Percentiles rank a stretch among this genome's conserved stretches.
Conservation (phyloP, 2,888 invertebrate species). For the Biston stratarius region DNA sequence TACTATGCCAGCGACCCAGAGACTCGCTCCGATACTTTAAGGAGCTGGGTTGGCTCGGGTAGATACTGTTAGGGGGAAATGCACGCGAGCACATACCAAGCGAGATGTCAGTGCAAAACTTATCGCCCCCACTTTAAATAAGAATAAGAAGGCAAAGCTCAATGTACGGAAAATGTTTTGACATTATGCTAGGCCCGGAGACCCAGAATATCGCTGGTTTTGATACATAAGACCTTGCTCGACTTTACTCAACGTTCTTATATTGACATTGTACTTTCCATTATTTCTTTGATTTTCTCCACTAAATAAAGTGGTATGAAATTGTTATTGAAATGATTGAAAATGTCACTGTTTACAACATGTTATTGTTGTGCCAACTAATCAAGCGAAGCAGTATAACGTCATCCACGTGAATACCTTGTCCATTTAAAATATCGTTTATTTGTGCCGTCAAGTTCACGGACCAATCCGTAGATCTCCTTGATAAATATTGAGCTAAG, state of each 20-base stretch:
- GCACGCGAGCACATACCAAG: too few species aligned
- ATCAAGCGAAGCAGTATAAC: slow-evolving; percentile 20
- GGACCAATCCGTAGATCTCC: slow-evolving; percentile 49
- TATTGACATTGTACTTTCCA: slow-evolving; percentile 3
- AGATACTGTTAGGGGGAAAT: too few species aligned
- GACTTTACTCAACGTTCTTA: slow-evolving; percentile 15
- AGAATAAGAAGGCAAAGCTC: too few species aligned
- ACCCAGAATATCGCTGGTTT: not conserved
- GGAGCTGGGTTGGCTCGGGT: too few species aligned
- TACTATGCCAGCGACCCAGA: too few species aligned
- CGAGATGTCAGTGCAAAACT: too few species aligned
- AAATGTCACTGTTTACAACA: slow-evolving; percentile 13
- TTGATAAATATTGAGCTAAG: slow-evolving; percentile 68
- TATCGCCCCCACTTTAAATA: too few species aligned
- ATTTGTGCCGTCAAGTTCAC: slow-evolving; percentile 56
- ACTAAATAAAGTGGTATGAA: not conserved
- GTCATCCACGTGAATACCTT: slow-evolving; percentile 28
- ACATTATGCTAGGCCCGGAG: not conserved
- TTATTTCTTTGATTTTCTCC: slow-evolving; percentile 4
- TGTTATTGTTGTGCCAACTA: slow-evolving; percentile 14
- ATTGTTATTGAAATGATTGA: slow-evolving; percentile 14
- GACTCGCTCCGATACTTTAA: too few species aligned
- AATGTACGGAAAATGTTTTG: too few species aligned
- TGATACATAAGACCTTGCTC: slow-evolving; percentile 23
- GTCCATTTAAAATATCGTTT: slow-evolving; percentile 27